Percentiles rank a stretch among this genome's conserved stretches.
Conservation (phyloP, 2,888 invertebrate species). For the Sarcophaga caerulescens region DNA sequence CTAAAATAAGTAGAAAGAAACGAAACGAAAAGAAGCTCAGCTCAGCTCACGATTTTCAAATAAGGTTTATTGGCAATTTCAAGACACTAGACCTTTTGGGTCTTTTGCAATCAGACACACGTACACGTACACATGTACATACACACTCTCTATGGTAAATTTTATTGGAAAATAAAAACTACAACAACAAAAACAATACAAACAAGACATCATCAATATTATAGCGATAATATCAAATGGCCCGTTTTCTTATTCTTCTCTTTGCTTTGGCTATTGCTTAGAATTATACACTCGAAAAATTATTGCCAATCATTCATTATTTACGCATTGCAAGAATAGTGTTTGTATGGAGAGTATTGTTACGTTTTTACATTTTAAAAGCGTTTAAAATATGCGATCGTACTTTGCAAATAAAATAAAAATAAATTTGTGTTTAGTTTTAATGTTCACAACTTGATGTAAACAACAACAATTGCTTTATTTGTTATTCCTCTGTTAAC, state of each 20-base stretch:
- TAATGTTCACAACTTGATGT: no score
- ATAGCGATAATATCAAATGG: conserved; percentile 55
- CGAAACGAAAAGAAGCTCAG: conserved; percentile 38
- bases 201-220: conserved; percentile 55
- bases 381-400: no score
- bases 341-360: no score
- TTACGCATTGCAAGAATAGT: no score
- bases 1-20: conserved; percentile 28
- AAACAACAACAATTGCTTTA: no score
- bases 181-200: not conserved
- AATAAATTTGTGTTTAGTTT: no score
- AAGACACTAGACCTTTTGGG: conserved; percentile 68
- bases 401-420: no score
- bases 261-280: conserved; percentile 8
- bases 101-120: conserved; percentile 22
- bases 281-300: conserved; percentile 31
- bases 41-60: conserved; percentile 73
- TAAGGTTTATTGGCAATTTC: conserved; percentile 70
- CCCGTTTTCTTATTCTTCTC: not conserved
- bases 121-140: not conserved
- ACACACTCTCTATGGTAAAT: not conserved
- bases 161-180: conserved; percentile 1
- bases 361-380: no score
- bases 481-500: no score
- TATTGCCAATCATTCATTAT: not conserved